A percentile compares a stretch with the other conserved stretches of the same genome.
Conservation (phyloP, 2,888 invertebrate genomes). For the Liopterus haemorrhoidalis region DNA sequence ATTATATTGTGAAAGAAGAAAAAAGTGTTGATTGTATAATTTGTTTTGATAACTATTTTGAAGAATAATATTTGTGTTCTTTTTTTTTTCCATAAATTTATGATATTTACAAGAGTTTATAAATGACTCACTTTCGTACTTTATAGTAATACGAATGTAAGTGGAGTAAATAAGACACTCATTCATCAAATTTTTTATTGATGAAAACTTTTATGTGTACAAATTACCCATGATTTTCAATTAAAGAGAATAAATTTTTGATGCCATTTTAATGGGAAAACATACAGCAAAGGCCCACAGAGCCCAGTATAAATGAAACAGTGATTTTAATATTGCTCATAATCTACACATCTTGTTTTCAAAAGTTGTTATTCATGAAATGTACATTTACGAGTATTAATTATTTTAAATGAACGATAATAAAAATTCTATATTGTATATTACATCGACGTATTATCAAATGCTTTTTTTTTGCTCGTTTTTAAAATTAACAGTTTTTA, state of each 20-base stretch:
- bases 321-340: slow-evolving; percentile 49
- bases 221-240: slow-evolving; percentile 31
- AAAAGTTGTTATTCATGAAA: slow-evolving; percentile 48
- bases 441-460: slow-evolving; percentile 28
- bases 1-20: too few relatives aligned
- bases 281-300: too few relatives aligned
- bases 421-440: slow-evolving; percentile 49
- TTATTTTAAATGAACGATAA: slow-evolving; percentile 45
- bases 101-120: background rate
- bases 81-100: background rate
- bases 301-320: slow-evolving; percentile 40
- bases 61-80: slow-evolving; percentile 16
- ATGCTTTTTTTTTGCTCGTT: too few relatives aligned
- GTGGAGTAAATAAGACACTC: slow-evolving; percentile 42
- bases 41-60: too few relatives aligned
- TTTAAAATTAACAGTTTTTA: too few relatives aligned
- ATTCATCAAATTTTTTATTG: slow-evolving; percentile 29
- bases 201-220: slow-evolving; percentile 41
- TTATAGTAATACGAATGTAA: slow-evolving; percentile 41
- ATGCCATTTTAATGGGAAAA: slow-evolving; percentile 40
- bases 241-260: slow-evolving; percentile 11
- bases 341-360: slow-evolving; percentile 40
- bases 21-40: too few relatives aligned
- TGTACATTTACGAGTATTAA: slow-evolving; percentile 48
- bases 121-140: slow-evolving; percentile 11